These are phyloP conservation scores for Strigamia transsilvanica DNA, from an alignment of 2,888 invertebrate species.

Conservation along the genomic window DNA sequence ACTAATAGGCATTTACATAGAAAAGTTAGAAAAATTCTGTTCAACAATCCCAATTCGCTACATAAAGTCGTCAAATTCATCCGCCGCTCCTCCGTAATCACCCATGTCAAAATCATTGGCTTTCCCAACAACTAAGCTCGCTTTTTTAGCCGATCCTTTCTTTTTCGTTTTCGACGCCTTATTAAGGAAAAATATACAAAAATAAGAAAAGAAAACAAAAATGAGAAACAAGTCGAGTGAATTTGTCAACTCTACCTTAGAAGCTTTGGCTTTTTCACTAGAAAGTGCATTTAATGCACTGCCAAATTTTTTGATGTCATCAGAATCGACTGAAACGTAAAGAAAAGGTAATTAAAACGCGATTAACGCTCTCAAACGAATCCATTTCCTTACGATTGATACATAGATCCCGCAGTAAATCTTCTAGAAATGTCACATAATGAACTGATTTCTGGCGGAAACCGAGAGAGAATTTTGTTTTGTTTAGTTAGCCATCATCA, in stretches of 20 bases:
- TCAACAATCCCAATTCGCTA: slow-evolving; percentile 46
- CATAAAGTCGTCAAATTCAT: slow-evolving; percentile 56
- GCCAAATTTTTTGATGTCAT: slow-evolving; percentile 85
- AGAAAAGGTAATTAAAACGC: slow-evolving; percentile 55
- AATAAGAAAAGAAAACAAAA: background rate
- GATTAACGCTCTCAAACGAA: no score
- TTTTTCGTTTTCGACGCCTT: slow-evolving; percentile 54
- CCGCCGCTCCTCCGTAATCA: slow-evolving; percentile 50
- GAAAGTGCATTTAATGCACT: slow-evolving; percentile 82
- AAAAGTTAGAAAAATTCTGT: slow-evolving; percentile 20
- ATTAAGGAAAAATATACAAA: no score
- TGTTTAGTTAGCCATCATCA: background rate
- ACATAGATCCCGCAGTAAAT: slow-evolving; percentile 45
- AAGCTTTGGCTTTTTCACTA: slow-evolving; percentile 86
- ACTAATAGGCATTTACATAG: slow-evolving; percentile 12
- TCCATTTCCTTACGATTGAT: slow-evolving; percentile 13
- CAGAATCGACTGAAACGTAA: slow-evolving; percentile 74
- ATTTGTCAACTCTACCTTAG: slow-evolving; percentile 46
- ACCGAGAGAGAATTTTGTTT: background rate
- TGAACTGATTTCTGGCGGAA: slow-evolving; percentile 8
- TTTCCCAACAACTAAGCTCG: slow-evolving; percentile 54
- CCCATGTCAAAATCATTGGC: slow-evolving; percentile 54
- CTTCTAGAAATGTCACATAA: slow-evolving; percentile 51
- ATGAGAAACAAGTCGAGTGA: background rate
- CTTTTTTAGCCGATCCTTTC: slow-evolving; percentile 54